A percentile compares a stretch with the other conserved stretches of the same genome.
These are phyloP conservation scores for Lemur catta DNA, from an alignment of 2,797 vertebrate genomes.

Conservation along the genomic window DNA sequence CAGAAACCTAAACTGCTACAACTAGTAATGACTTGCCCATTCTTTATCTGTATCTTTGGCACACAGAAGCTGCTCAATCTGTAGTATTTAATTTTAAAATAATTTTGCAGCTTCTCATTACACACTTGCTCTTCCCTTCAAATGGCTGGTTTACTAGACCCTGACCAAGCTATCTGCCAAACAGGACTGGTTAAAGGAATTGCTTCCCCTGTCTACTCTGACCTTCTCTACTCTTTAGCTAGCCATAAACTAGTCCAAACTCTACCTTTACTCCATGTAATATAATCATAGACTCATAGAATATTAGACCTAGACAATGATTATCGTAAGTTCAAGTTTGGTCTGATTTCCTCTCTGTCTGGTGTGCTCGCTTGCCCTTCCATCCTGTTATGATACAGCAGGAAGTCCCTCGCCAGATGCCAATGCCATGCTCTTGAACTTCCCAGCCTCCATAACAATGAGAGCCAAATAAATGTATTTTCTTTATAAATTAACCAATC, in stretches of 20 bases:
- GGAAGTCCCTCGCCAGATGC: no score
- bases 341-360: no score
- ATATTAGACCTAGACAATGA: neutral
- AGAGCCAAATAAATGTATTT: no score
- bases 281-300: neutral
- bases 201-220: neutral
- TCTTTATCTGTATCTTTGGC: neutral
- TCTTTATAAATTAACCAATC: no score
- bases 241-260: neutral
- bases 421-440: no score
- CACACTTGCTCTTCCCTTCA: neutral
- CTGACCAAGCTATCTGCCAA: neutral
- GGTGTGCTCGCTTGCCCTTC: no score
- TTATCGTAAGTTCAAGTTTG: neutral
- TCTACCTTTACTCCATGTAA: neutral
- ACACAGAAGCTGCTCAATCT: neutral
- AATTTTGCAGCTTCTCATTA: neutral
- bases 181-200: neutral
- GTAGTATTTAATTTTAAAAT: neutral
- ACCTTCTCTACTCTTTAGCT: neutral
- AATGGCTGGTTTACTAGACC: neutral
- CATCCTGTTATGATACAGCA: no score
- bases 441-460: no score
- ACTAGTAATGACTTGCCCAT: neutral
- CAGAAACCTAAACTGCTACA: neutral